Conservation (phyloP, 1,140 invertebrate genomes). For the Calosoma granatense region DNA sequence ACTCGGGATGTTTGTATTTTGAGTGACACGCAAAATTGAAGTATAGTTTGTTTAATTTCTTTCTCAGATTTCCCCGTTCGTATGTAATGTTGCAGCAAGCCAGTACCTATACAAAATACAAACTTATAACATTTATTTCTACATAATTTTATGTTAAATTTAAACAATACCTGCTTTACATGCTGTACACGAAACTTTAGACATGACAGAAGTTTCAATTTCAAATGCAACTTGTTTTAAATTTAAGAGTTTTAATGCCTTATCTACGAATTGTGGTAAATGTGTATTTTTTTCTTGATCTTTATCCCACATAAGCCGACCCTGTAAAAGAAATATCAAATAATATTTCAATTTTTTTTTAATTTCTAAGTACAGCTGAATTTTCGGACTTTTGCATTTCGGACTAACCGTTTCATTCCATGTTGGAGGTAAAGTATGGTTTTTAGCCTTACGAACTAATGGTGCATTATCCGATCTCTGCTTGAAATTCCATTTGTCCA, state of each 20-base stretch:
- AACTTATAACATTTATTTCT: conserved; percentile 1
- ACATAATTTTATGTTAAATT: not conserved
- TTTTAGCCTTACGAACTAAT: conserved; percentile 23
- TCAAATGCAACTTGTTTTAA: conserved; percentile 75
- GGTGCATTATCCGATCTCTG: conserved; percentile 25
- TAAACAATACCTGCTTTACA: conserved; percentile 70
- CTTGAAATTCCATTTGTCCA: conserved; percentile 31
- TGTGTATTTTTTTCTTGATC: conserved; percentile 55
- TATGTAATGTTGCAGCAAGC: conserved; percentile 77
- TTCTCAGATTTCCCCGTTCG: conserved; percentile 68
- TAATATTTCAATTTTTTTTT: not conserved
- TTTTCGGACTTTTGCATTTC: conserved; percentile 16
- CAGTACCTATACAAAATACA: conserved; percentile 45
- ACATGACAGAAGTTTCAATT: conserved; percentile 83
- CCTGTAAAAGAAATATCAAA: conserved; percentile 17
- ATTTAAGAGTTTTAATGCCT: conserved; percentile 69
- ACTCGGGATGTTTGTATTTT: conserved; percentile 76
- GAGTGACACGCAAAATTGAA: conserved; percentile 73
- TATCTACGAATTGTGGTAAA: conserved; percentile 66
- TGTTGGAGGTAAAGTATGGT: conserved; percentile 28
- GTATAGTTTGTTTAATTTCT: conserved; percentile 76
- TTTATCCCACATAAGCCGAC: conserved; percentile 56
- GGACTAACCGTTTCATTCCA: conserved; percentile 31
- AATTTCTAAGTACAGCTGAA: too few relatives aligned
- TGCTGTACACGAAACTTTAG: conserved; percentile 80